These are phyloP conservation scores for Galemys pyrenaicus DNA, from an alignment of 2,113 vertebrate genomes.

Conservation along the genomic window DNA sequence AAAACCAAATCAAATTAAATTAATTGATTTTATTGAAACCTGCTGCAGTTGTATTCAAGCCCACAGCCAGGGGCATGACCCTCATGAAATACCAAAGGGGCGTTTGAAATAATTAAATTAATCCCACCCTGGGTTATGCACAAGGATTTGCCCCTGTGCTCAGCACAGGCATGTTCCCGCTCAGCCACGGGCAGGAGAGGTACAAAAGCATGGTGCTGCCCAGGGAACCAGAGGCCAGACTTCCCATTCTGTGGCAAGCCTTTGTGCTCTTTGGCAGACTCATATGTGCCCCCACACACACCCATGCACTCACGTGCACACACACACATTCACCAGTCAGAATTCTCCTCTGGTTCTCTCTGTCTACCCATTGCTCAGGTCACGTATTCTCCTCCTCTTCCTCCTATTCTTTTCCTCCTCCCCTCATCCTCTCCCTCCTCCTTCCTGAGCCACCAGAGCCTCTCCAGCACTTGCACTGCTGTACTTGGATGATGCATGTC, in stretches of 20 bases:
- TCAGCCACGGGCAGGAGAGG: background rate
- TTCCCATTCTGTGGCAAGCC: background rate
- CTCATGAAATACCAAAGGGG: constrained; percentile 77
- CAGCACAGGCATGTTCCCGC: background rate
- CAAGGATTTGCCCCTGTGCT: constrained; percentile 21
- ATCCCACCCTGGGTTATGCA: constrained; percentile 65
- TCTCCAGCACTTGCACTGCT: background rate
- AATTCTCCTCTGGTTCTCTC: background rate
- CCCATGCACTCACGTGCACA: background rate
- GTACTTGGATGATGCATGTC: background rate
- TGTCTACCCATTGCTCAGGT: background rate
- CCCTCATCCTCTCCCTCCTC: background rate
- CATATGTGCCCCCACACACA: background rate
- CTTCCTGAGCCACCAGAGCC: background rate
- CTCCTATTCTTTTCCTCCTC: background rate
- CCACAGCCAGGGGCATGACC: constrained; percentile 73
- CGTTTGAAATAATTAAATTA: constrained; percentile 80
- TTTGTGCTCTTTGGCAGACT: background rate
- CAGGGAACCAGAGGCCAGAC: background rate
- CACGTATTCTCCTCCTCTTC: background rate
- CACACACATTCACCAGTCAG: background rate
- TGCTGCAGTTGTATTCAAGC: constrained; percentile 74
- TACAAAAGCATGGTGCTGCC: background rate
- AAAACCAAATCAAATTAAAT: constrained; percentile 82
- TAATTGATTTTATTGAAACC: constrained; percentile 83